Evolutionary conservation across 2,888 invertebrate genomes (phyloP), one percentile per base, ranked within the genome.

Genomic region (Ichneumon xanthorius): DNA sequence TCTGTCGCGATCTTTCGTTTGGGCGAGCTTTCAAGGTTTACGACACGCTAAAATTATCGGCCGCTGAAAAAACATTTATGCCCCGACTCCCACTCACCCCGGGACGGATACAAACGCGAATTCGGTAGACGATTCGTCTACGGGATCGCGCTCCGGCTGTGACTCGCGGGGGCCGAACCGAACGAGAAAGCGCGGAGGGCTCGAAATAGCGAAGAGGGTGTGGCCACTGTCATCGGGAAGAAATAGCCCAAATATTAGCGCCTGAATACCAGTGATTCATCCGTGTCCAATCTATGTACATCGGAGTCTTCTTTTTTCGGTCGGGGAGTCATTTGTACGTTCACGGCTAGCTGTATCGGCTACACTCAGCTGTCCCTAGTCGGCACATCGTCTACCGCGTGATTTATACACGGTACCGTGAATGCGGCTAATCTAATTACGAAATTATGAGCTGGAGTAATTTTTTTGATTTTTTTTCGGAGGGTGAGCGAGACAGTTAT

Each of bases 341-440:
- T 58, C 14, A 58, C 9, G 26, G 26, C 22, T 22, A 26, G 45
- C 45, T 48, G 14, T 16, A 48, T 4, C 11, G 26, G 11, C 14
- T 58, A 26, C 9, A 26, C 11, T 3, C 58, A 26, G 22, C 22
- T 14, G 9, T 14, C 7, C 22, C 22, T 11, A 22, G 58, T 58
- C 58, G 58, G 4, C 16, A 4, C 45, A 48, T 22, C 58, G 58
- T 14, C 22, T 22, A 58, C 26, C 26, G 14, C 4, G 22, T 26
- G 58, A 58, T 58, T 58, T 58, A 58, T 26, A 14, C 4, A 14
- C 26, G 26, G 26, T 4, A 19, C 50, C 50, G 77, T 78, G 58
- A 81, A 81, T 81, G 63, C 72, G 53, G 7, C 78, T 78, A 78
- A 85, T 85, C 85, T 81, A 85, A 85, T 85, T 81, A 81, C 61